Conservation (phyloP, 2,888 invertebrate species). For the Griposia aprilina region DNA sequence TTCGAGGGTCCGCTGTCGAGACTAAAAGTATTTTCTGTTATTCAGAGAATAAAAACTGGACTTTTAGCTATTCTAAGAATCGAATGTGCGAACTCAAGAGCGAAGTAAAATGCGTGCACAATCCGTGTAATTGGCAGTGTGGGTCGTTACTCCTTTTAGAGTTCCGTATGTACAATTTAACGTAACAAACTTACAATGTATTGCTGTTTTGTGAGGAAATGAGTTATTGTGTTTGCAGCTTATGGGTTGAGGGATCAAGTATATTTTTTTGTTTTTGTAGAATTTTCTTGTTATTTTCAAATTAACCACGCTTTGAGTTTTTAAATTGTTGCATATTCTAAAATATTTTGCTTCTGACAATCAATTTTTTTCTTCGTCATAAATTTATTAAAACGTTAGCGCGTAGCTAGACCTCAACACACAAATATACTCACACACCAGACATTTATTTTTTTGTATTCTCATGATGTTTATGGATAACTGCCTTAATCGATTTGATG, state of each 20-base stretch:
- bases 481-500: constrained; percentile 52
- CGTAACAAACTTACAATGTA: constrained; percentile 28
- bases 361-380: not conserved
- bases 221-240: constrained; percentile 43
- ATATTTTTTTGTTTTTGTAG: not conserved
- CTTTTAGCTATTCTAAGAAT: constrained; percentile 60
- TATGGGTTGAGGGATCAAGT: not conserved
- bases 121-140: constrained; percentile 67
- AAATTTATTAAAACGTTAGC: not conserved
- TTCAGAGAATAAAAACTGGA: constrained; percentile 56
- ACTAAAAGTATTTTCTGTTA: constrained; percentile 17
- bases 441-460: constrained; percentile 8
- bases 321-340: not conserved
- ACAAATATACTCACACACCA: constrained; percentile 17
- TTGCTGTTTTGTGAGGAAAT: constrained; percentile 31
- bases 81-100: constrained; percentile 59
- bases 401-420: not conserved
- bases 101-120: constrained; percentile 63
- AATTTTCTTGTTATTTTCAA: not conserved
- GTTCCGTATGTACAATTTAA: constrained; percentile 42
- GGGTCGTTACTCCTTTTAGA: constrained; percentile 73
- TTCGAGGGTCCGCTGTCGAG: not conserved
- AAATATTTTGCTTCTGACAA: not conserved
- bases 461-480: constrained; percentile 42
- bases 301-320: not conserved